Base-by-base conservation (phyloP, 2,888 invertebrate genomes). In the Coenonympha arcania region DNA sequence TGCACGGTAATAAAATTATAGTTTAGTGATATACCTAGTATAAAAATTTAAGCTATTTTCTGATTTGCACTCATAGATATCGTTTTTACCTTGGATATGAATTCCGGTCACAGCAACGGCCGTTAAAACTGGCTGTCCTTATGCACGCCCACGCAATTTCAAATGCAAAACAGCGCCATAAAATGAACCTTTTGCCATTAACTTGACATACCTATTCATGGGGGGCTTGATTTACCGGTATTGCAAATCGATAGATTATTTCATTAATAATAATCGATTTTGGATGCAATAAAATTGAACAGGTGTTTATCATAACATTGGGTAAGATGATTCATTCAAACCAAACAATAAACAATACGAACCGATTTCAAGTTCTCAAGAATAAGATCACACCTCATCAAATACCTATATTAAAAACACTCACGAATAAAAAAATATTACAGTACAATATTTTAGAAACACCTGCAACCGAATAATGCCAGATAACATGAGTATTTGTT, bases 121-220 rank as follows among this genome's bases (percentile, higher is more conserved):
- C 69, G 69, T 71, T 76, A 70, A 60, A 59, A 61, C 65, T 57
- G 57, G 60, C 63, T 60, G 73, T 71, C 75, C 71, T 73, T 79
- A 75, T 70, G 73, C 70, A 60, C 69, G 63, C 76, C 73, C 76
- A 80, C 76, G 72, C 71, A 42, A 13, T 48, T 48, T 34, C 36
- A 45, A 48, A 45, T 40, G 50, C 56, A 49, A 53, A 41, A 28
- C 30, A 18, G 24, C 26, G 22, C 19, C 31, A 47, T 47, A 47
- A 40, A 24, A 40, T 39, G 8, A 11, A 20, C 22, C 16, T 39
- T n/a, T 47, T 30, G 22, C 47, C 16, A 33, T 37, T 11, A 46
- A 6, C 22, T 15, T 30, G 8, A 30, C 6, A 8, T n/a, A n/a
- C n/a, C n/a, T 39, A 8, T 24, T 39, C 9, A 19, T 11, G 36